These are phyloP conservation scores for Sinopyrophorus schimmeli DNA, from an alignment of 2,888 invertebrate species.

Conservation along the genomic window DNA sequence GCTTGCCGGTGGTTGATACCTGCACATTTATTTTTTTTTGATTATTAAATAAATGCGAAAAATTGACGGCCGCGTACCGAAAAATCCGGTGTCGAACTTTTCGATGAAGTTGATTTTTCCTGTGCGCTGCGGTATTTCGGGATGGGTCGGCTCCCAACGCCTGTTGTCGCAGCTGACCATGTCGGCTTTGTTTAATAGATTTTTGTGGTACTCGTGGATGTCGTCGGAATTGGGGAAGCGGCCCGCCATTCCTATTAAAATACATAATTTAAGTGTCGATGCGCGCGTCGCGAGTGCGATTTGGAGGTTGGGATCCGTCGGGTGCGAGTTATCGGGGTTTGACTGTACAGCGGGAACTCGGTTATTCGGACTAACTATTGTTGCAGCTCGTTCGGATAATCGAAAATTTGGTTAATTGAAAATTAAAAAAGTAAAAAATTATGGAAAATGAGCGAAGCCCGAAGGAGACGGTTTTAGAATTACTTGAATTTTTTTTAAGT, in stretches of 20 bases:
- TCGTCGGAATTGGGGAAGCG: conserved; percentile 79
- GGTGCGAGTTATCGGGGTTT: no score
- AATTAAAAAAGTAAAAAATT: not conserved
- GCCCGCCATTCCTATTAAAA: conserved; percentile 59
- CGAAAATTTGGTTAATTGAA: not conserved
- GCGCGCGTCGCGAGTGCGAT: no score
- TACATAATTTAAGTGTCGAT: no score
- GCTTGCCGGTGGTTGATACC: conserved; percentile 69
- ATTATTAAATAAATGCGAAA: not conserved
- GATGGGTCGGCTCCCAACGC: conserved; percentile 72
- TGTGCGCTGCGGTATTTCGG: conserved; percentile 62
- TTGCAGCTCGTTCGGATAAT: no score
- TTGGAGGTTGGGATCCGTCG: no score
- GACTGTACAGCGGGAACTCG: no score
- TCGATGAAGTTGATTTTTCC: conserved; percentile 65
- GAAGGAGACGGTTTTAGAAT: no score
- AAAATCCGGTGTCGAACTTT: conserved; percentile 62
- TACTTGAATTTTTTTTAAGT: no score
- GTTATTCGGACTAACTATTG: no score
- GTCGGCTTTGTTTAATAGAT: conserved; percentile 77
- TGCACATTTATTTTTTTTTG: conserved; percentile 10
- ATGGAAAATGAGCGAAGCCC: no score
- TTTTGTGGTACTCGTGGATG: conserved; percentile 69
- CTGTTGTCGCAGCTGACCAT: conserved; percentile 79
- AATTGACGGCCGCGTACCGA: conserved; percentile 50